Evolutionary conservation across 1,140 invertebrate genomes (phyloP).

Genomic region (Drosophila orena): DNA sequence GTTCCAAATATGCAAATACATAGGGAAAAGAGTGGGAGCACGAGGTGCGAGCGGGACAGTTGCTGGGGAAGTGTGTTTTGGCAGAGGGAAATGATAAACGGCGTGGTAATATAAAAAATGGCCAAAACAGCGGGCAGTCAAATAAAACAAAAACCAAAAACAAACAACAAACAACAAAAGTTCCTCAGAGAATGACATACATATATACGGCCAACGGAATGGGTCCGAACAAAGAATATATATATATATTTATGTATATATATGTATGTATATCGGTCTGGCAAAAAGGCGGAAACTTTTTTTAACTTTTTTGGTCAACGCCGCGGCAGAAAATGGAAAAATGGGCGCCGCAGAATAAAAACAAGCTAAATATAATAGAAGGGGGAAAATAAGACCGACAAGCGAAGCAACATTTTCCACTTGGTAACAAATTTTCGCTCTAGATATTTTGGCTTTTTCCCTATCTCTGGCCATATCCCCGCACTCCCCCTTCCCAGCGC

Average conservation of each 20-base stretch:
- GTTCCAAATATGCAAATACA: slow-evolving; percentile 58
- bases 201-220: slow-evolving; percentile 52
- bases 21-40: slow-evolving; percentile 16
- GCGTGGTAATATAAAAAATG: slow-evolving; percentile 84
- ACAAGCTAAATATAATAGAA: slow-evolving; percentile 17
- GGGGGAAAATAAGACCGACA: slow-evolving; percentile 30
- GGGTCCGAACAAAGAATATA: slow-evolving; percentile 44
- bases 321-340: slow-evolving; percentile 46
- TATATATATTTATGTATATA: slow-evolving; percentile 25
- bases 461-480: slow-evolving; percentile 40
- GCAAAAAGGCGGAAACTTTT: slow-evolving; percentile 62
- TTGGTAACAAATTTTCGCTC: slow-evolving; percentile 72
- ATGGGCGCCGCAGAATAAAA: slow-evolving; percentile 70
- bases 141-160: slow-evolving; percentile 57
- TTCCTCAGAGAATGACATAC: slow-evolving; percentile 28
- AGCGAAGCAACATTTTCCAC: slow-evolving; percentile 59
- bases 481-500: neutral
- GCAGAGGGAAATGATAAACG: slow-evolving; percentile 80
- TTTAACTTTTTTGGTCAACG: slow-evolving; percentile 66
- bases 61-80: slow-evolving; percentile 59
- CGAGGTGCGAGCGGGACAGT: slow-evolving; percentile 18
- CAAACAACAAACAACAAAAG: slow-evolving; percentile 37
- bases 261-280: slow-evolving; percentile 32
- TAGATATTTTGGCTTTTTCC: slow-evolving; percentile 65
- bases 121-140: slow-evolving; percentile 76